Conservation (phyloP, 2,113 vertebrate species). For the Scatophagus argus region DNA sequence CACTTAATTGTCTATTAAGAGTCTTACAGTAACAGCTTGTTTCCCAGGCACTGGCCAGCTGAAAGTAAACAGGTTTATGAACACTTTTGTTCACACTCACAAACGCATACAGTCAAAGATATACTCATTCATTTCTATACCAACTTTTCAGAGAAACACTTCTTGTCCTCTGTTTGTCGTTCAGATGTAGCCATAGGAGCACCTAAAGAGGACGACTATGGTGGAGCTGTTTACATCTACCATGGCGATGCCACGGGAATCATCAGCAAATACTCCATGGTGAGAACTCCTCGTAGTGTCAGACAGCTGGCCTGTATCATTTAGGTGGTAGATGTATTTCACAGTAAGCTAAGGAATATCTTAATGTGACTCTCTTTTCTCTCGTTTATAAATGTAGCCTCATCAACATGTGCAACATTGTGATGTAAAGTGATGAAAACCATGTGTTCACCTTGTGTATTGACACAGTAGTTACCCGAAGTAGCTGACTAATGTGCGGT, state of each 20-base stretch:
- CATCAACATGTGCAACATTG: background rate
- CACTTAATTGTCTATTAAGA: conserved; percentile 77
- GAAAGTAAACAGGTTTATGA: conserved; percentile 67
- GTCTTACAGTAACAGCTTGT: conserved; percentile 68
- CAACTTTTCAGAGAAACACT: conserved; percentile 18
- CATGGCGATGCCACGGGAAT: conserved; percentile 91
- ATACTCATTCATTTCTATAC: conserved; percentile 3
- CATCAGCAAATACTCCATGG: conserved; percentile 93
- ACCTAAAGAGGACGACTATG: conserved; percentile 92
- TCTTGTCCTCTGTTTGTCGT: conserved; percentile 46
- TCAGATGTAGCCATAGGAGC: conserved; percentile 96
- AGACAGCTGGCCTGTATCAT: background rate
- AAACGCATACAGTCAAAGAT: conserved; percentile 15
- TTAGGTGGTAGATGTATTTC: background rate
- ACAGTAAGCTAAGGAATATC: background rate
- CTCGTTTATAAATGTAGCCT: background rate
- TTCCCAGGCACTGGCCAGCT: conserved; percentile 50
- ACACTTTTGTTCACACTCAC: conserved; percentile 37
- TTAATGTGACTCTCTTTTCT: background rate
- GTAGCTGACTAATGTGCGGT: conserved; percentile 24
- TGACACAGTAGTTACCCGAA: background rate
- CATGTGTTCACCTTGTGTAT: conserved; percentile 11
- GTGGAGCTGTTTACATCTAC: conserved; percentile 95
- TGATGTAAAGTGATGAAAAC: conserved; percentile 16
- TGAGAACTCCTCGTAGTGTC: conserved; percentile 66